Base-by-base conservation (phyloP, 2,888 invertebrate species). In the Cephus spinipes region DNA sequence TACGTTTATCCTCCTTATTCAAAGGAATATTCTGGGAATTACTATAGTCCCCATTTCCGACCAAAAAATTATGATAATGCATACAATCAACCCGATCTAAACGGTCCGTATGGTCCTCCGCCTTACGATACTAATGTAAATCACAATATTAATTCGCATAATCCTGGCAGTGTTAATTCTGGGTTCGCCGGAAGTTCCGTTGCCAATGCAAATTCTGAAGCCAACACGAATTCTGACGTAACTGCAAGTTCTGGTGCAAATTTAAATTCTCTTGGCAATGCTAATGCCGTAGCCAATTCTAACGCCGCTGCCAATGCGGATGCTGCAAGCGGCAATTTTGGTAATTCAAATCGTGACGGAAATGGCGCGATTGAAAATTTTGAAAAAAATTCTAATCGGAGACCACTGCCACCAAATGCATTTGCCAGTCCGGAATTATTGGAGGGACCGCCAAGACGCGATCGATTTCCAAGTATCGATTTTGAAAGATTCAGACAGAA, bases 1-100 rank as follows among this genome's bases (percentile, higher is more conserved):
- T 79, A 79, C 69, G 35, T 73, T 32, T 79, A 79, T 77, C 79
- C 79, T 34, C 76, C 79, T 23, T 68, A 73, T 30, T 75, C 78
- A 3, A 36, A 68, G 31, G 23, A 32, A n/a, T 73, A 68, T 40
- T 73, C 79, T 11, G 73, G 73, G 32, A 35, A 34, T 40, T 69
- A 73, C 69, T 79, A 79, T 73, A 68, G 73, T 11, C 78, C 78
- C 15, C 69, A 30, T 35, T 73, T 76, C 76, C 35, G 74, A 11
- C 76, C 79, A 12, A 76, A 40, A 31, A 73, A 12, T 68, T 73
- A 75, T 12, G 35, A 73, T 35, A 68, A 76, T 15, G 35, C 31
- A 2, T 79, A 69, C 12, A 76, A 79, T 73, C 55, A 69, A 69
- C 32, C 74, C n/a, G 76, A 76, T 11, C 23, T 73, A 15, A 73